A percentile compares a stretch with the other conserved stretches of the same genome.
phyloP scores from a whole-genome alignment of 2,797 vertebrate genomes.

The Mus caroli region DNA sequence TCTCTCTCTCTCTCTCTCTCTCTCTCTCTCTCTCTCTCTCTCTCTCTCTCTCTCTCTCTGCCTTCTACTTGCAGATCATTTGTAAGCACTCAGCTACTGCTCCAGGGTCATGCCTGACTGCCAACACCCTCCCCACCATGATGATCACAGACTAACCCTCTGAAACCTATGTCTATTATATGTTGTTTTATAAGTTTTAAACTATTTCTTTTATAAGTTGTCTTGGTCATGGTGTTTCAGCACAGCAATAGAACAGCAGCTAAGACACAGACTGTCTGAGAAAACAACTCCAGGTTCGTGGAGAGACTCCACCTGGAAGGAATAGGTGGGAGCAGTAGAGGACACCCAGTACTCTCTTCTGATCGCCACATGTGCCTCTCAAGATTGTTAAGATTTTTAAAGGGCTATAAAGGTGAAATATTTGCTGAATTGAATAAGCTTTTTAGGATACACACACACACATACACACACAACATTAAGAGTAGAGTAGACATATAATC shows the following conservation, averaged over 20 bases:
- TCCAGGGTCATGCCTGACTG: neutral
- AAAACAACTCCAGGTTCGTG: neutral
- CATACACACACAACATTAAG: neutral
- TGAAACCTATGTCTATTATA: neutral
- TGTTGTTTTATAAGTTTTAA: neutral
- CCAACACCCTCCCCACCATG: neutral
- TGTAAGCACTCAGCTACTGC: neutral
- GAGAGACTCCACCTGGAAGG: neutral
- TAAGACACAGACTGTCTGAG: neutral
- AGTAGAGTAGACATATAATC: neutral
- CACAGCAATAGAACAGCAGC: neutral
- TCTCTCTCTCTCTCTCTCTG: neutral
- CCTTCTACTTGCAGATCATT: neutral
- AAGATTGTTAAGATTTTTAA: slow-evolving; percentile 18
- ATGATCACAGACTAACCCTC: neutral
- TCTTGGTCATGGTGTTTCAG: too few species aligned
- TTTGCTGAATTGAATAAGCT: neutral
- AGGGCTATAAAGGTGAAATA: neutral
- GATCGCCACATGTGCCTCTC: neutral
- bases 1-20: neutral
- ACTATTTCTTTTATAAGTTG: neutral
- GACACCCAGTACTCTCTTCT: neutral
- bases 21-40: neutral
- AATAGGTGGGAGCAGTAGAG: neutral
- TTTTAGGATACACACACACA: neutral